Base-by-base conservation (phyloP, 2,888 invertebrate genomes). In the Alloscopus bannaensis region DNA sequence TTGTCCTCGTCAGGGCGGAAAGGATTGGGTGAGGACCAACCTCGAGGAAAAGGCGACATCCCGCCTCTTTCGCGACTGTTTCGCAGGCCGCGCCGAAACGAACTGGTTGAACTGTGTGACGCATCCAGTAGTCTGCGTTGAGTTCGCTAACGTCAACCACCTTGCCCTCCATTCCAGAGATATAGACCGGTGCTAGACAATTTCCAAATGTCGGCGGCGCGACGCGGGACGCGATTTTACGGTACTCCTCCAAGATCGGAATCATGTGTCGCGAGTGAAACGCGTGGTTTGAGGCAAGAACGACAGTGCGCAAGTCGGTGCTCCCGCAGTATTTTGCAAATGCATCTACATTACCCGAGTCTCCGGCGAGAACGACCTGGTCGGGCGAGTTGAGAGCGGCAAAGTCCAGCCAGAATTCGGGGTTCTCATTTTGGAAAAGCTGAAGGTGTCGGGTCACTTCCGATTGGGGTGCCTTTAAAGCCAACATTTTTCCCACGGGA, bases 231-330 rank as follows among this genome's bases (percentile, higher is more conserved):
- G 72, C 59, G 8, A 76, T 36, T 4, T 60, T 29, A 16, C 65
- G 50, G 62, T 80, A 83, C 22, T 70, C 66, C 13, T 73, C 52
- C 8, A 83, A 42, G 22, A 83, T 78, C 2, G 68, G 64, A 13
- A 81, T 80, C 81, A 81, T 83, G 20, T 65, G 69, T 29, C 78
- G n/a, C 0, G 83, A 83, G 28, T 83, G 83, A 36, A 81, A 83
- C 0, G 81, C 81, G 50, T 81, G 81, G 4, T 71, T 75, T 0
- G 83, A 60, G n/a, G 59, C 69, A 13, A 83, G 29, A 2, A 64
- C 47, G 2, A 70, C 47, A 0, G 62, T 68, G n/a, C n/a, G n/a
- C n/a, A n/a, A n/a, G n/a, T n/a, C n/a, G n/a, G n/a, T n/a, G n/a
- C n/a, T n/a, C n/a, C n/a, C 8, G 22, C 70, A 70, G 31, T 28